These are phyloP conservation scores for Diplolepis rosae DNA, from an alignment of 2,888 invertebrate genomes.

Conservation along the genomic window DNA sequence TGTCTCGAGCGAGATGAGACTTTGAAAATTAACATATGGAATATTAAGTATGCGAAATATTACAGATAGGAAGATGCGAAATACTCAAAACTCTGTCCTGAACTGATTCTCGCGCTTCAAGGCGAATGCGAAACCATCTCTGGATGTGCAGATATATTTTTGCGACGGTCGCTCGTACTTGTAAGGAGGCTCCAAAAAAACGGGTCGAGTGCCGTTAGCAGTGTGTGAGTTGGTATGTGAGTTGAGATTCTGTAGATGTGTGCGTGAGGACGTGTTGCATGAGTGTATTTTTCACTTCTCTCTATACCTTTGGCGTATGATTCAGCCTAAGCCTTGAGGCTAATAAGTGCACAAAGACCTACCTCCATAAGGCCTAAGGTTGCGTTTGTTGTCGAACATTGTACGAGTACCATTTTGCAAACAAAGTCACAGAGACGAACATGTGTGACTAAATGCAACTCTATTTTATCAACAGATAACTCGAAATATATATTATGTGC, in stretches of 20 bases:
- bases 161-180: conserved; percentile 40
- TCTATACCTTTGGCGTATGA: not conserved
- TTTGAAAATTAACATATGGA: not conserved
- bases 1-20: not conserved
- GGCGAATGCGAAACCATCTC: conserved; percentile 32
- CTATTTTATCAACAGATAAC: not conserved
- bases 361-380: not conserved
- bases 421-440: conserved; percentile 31
- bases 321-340: not conserved
- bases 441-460: conserved; percentile 26
- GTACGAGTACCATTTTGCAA: not conserved
- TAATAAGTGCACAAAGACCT: not conserved
- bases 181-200: conserved; percentile 43
- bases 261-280: conserved; percentile 37
- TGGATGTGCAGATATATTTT: conserved; percentile 41
- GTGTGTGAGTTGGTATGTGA: conserved; percentile 33
- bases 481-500: not conserved
- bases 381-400: conserved; percentile 7
- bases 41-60: not conserved
- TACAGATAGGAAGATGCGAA: conserved; percentile 5
- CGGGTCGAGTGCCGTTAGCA: conserved; percentile 44
- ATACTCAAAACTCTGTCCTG: conserved; percentile 12
- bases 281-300: conserved; percentile 33
- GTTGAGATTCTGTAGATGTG: conserved; percentile 42
- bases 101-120: not conserved